These are phyloP conservation scores for Zaprionus ghesquierei DNA, from an alignment of 1,140 invertebrate genomes.

Conservation along the genomic window DNA sequence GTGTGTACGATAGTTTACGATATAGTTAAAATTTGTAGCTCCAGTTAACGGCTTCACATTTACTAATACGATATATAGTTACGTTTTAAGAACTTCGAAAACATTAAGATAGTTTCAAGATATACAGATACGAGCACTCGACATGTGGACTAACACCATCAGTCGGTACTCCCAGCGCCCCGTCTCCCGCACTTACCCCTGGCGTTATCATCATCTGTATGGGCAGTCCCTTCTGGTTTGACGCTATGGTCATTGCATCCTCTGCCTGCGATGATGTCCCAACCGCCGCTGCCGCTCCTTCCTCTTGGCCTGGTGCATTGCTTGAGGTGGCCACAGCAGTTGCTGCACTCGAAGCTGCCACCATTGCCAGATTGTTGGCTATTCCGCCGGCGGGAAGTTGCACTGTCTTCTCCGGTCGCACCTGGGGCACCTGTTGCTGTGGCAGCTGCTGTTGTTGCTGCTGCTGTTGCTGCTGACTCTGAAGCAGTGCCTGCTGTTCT, in stretches of 20 bases:
- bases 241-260: conserved; percentile 55
- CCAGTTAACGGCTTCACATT: conserved; percentile 75
- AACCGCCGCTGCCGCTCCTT: conserved; percentile 31
- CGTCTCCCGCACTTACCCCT: conserved; percentile 73
- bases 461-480: conserved; percentile 41
- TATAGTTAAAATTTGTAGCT: conserved; percentile 68
- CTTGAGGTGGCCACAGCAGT: conserved; percentile 57
- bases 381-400: conserved; percentile 30
- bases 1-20: conserved; percentile 34
- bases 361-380: conserved; percentile 61
- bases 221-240: conserved; percentile 65
- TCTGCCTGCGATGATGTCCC: conserved; percentile 31
- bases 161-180: conserved; percentile 3
- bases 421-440: conserved; percentile 21
- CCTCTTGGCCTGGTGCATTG: conserved; percentile 20
- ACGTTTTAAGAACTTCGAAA: conserved; percentile 76
- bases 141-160: background rate
- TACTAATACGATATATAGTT: conserved; percentile 66
- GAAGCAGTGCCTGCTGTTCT: conserved; percentile 67
- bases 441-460: conserved; percentile 22
- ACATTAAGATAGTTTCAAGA: conserved; percentile 74
- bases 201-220: conserved; percentile 82
- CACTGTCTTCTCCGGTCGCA: background rate
- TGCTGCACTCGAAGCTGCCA: conserved; percentile 61
- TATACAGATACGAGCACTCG: conserved; percentile 55